Conservation (phyloP, 2,888 invertebrate species). For the Sisyra nigra region DNA sequence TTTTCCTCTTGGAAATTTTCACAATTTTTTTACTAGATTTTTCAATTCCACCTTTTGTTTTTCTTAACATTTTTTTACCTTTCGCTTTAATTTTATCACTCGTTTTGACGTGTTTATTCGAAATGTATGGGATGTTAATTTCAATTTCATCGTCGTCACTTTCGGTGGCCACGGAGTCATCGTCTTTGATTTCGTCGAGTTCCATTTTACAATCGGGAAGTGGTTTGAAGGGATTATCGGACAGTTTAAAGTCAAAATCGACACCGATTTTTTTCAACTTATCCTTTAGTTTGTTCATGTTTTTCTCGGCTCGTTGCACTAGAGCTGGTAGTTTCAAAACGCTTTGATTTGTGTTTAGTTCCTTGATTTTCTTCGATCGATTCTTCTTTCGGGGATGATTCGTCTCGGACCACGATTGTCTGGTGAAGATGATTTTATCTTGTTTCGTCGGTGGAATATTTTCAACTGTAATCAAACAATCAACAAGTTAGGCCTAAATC, state of each 20-base stretch:
- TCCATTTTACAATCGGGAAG: neutral
- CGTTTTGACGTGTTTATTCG: constrained; percentile 1
- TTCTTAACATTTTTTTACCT: neutral
- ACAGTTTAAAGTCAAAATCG: constrained; percentile 33
- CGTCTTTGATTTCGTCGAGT: neutral
- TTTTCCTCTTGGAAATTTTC: neutral
- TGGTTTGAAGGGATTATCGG: constrained; percentile 25
- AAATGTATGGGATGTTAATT: neutral
- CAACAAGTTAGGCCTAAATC: too few relatives aligned
- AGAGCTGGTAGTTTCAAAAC: constrained; percentile 26
- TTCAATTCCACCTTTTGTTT: constrained; percentile 1
- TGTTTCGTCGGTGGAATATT: constrained; percentile 53
- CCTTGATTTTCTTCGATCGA: constrained; percentile 29
- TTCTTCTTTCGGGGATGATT: constrained; percentile 29
- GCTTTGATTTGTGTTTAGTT: constrained; percentile 27
- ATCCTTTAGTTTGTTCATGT: constrained; percentile 29
- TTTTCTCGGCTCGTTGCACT: constrained; percentile 26
- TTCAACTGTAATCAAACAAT: constrained; percentile 32
- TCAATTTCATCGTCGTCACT: constrained; percentile 5
- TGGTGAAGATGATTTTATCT: constrained; percentile 33
- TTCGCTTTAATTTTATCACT: neutral
- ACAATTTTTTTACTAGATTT: neutral
- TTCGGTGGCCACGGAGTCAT: neutral
- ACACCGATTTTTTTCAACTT: constrained; percentile 33
- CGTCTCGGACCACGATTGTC: constrained; percentile 32